Percentiles rank a stretch among this genome's conserved stretches.
Conservation (phyloP, 2,888 invertebrate species). For the Prosapia bicincta region DNA sequence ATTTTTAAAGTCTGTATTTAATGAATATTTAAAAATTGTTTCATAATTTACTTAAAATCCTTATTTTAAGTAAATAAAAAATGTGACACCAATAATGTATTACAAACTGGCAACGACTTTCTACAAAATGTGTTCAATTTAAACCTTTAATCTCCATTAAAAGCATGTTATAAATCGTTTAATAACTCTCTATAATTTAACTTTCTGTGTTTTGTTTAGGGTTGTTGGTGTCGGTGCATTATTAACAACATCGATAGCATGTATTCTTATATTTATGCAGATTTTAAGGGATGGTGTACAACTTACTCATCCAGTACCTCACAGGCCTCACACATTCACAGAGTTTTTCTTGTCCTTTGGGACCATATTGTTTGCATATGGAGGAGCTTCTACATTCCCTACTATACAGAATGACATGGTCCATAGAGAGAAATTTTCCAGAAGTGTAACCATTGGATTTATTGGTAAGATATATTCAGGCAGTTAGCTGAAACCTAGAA, state of each 20-base stretch:
- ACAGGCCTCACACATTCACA: slow-evolving; percentile 54
- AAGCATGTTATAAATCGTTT: too few relatives aligned
- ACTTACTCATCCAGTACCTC: slow-evolving; percentile 48
- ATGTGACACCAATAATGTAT: too few relatives aligned
- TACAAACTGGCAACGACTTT: too few relatives aligned
- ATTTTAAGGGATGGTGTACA: slow-evolving; percentile 54
- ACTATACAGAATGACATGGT: slow-evolving; percentile 77
- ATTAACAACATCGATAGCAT: slow-evolving; percentile 58
- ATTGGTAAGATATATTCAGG: slow-evolving; percentile 57
- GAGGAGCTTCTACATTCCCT: slow-evolving; percentile 71
- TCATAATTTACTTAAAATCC: too few relatives aligned
- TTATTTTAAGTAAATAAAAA: too few relatives aligned
- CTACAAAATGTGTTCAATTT: too few relatives aligned
- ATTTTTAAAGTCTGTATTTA: too few relatives aligned
- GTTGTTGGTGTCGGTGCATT: slow-evolving; percentile 61
- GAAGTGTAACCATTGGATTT: slow-evolving; percentile 59
- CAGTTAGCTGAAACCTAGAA: too few relatives aligned
- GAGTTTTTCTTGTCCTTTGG: slow-evolving; percentile 68
- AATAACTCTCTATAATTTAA: too few relatives aligned
- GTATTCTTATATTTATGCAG: slow-evolving; percentile 59
- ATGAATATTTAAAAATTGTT: too few relatives aligned
- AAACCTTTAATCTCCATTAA: too few relatives aligned
- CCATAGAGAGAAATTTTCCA: slow-evolving; percentile 61
- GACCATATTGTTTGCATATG: slow-evolving; percentile 66
- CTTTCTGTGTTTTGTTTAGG: slow-evolving; percentile 46